These are phyloP conservation scores for Sisor rabdophorus DNA, from an alignment of 2,113 vertebrate species.

Conservation along the genomic window DNA sequence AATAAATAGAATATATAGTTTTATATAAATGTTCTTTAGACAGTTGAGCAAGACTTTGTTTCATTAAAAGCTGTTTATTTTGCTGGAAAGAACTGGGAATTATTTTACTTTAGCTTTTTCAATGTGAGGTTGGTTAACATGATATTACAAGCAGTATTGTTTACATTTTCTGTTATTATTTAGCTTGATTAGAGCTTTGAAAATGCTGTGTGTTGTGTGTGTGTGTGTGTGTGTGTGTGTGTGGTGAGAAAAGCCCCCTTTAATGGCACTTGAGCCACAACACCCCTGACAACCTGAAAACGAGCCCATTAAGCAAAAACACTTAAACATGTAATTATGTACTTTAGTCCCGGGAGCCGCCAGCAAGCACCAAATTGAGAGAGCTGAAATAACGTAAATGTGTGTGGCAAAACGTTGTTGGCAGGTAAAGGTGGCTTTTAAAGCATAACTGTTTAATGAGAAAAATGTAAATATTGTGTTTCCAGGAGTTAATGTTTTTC, in stretches of 20 bases:
- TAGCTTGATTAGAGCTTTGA: not conserved
- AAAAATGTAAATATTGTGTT: not conserved
- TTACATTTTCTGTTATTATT: not conserved
- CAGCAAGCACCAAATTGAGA: not conserved
- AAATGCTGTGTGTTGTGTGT: not conserved
- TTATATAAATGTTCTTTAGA: too few species aligned
- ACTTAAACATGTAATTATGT: conserved; percentile 57
- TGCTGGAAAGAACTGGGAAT: too few species aligned
- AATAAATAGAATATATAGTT: too few species aligned
- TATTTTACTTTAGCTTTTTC: too few species aligned
- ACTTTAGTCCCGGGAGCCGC: conserved; percentile 17
- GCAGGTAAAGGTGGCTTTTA: conserved; percentile 31
- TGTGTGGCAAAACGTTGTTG: not conserved
- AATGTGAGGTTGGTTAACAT: not conserved
- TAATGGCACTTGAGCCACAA: conserved; percentile 65
- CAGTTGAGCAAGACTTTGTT: too few species aligned
- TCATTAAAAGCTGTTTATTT: too few species aligned
- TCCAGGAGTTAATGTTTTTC: not conserved
- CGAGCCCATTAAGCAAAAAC: conserved; percentile 68
- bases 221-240: not conserved
- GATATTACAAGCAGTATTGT: not conserved
- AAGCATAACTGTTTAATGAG: not conserved
- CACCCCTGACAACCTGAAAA: conserved; percentile 71
- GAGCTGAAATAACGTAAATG: conserved; percentile 8
- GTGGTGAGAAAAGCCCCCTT: conserved; percentile 28